Evolutionary conservation across 92 coral and sea anemone species (phyloP), one percentile per base, ranked within the genome.

Genomic region (Palythoa caribaeorum): DNA sequence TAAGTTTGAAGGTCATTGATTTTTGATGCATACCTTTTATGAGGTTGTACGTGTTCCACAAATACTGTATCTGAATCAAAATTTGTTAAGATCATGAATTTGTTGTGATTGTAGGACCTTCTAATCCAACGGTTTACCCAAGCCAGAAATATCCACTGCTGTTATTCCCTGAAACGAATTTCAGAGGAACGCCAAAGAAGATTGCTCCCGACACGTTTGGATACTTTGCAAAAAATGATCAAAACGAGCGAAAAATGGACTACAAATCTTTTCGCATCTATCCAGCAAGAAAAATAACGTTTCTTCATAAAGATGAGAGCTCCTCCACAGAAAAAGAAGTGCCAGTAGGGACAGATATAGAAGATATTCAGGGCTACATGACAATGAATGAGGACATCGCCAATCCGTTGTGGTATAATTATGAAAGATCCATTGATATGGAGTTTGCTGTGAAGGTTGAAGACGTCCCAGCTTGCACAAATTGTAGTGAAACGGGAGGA

Each of bases 401-500:
- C 1, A 70, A 90, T 39, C 94, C 88, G 0, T 35, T 97, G 73
- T 97, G 99, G 99, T 95, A 94, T 53, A 97, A 95, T 90, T 97
- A 88, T 91, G 98, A 98, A 19, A 80, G 39, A 14, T 92, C 96
- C 20, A 92, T 97, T 75, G 83, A 91, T 2, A 88, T 96, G 79
- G 87, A 93, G 74, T 97, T 97, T 95, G 94, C 93, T 12, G 90
- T 97, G 6, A 97, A 95, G 78, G 98, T 97, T 55, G 98, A 92
- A 60, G 98, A 92, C 5, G 86, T 80, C 20, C 93, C 93, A 37
- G 87, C 90, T 0, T 97, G 99, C 66, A 88, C 91, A 14, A 95
- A 93, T 84, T 97, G 99, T 57, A 97, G 96, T 90, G 86, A 89
- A 54, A 80, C 68, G 39, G 98, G 98, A 1, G 99, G 99, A 10